Base-by-base conservation (phyloP, 2,113 vertebrate species). In the Ploceus nigricollis region DNA sequence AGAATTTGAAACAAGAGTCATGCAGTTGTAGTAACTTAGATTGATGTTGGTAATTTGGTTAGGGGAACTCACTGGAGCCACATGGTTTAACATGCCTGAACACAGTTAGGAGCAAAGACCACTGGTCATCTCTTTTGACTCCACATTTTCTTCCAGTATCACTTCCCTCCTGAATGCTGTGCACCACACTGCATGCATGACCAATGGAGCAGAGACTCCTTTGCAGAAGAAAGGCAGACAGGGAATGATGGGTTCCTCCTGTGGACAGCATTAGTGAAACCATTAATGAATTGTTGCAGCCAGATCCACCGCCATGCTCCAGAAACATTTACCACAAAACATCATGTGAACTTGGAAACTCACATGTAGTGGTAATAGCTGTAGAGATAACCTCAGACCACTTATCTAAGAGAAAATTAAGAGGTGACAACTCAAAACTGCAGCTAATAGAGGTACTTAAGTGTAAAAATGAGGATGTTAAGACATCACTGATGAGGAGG, bases 161-260 rank as follows among this genome's bases (percentile, higher is more conserved):
- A 35, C 35, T 53, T 15, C 27, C 39, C 25, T 75, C 51, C 61
- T 35, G 11, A 51, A 63, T 0, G 0, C 70, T 37, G 8, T 3
- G 5, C 10, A 3, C 24, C 25, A 27, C 2, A 5, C 14, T 27
- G 37, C n/a, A 28, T 3, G 6, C 20, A 6, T 8, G 39, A 9
- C 68, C 56, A 48, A 2, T 1, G 9, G 64, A 94, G 82, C 64
- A 50, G 42, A 47, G 44, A 39, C 3, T 37, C 33, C 25, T 6
- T 5, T 9, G 21, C 44, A 37, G 27, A 45, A 82, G 14, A 22
- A 51, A 2, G 6, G 42, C 47, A 87, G 69, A 19, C 37, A 37
- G 16, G 47, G 42, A 64, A 81, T 12, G 31, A 76, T 25, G 18
- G 5, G 5, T 48, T 84, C 60, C 20, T 87, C 47, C 64, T 35